Evolutionary conservation across 2,113 vertebrate species (phyloP).

Genomic region (Pedionomus torquatus): DNA sequence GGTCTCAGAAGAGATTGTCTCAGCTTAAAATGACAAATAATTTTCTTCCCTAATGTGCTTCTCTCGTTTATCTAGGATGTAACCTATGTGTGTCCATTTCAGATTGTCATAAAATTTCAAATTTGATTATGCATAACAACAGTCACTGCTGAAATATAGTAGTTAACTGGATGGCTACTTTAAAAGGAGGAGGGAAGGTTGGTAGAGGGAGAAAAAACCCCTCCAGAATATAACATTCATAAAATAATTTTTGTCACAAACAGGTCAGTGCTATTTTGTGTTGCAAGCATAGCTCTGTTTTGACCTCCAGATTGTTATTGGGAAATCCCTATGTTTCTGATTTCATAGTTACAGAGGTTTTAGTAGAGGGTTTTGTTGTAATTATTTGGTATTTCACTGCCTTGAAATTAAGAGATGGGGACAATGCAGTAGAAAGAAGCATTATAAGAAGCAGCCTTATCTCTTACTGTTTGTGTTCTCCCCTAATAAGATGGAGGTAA

Average conservation of each 20-base stretch:
- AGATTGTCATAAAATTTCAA: neutral
- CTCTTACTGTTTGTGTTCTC: neutral
- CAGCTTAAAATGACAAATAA: neutral
- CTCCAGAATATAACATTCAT: neutral
- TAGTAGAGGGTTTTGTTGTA: neutral
- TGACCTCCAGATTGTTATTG: neutral
- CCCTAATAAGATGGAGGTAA: neutral
- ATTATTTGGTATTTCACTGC: neutral
- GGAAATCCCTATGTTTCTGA: neutral
- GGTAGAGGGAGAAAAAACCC: neutral
- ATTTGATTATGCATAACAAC: neutral
- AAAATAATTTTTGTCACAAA: neutral
- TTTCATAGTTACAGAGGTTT: neutral
- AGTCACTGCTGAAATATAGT: neutral
- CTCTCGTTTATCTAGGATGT: neutral
- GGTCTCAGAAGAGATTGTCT: neutral
- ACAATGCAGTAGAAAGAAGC: neutral
- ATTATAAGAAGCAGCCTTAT: neutral
- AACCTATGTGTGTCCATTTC: neutral
- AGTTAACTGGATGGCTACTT: neutral
- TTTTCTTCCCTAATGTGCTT: neutral
- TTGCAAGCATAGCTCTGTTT: neutral
- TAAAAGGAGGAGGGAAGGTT: neutral
- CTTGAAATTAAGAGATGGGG: neutral
- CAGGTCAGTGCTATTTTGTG: neutral